Evolutionary conservation across 2,113 vertebrate genomes (phyloP).

Genomic region (Enhydra lutris): DNA sequence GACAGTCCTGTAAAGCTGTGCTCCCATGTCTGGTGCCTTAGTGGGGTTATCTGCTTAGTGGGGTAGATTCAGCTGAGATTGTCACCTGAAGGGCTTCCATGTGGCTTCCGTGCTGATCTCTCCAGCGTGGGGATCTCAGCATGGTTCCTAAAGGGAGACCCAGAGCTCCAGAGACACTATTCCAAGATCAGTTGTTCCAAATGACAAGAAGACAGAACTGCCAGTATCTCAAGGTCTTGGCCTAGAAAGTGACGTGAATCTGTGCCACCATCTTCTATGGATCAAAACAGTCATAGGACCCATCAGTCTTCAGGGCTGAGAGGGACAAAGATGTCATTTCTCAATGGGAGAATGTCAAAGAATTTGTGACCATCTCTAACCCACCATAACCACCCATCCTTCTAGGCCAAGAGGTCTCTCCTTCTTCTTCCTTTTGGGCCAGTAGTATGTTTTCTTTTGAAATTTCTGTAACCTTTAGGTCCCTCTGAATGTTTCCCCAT

Average conservation of each 20-base stretch:
- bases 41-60: neutral
- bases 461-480: neutral
- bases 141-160: neutral
- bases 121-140: neutral
- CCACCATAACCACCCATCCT: neutral
- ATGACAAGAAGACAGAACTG: neutral
- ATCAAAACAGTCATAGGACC: neutral
- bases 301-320: neutral
- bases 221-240: neutral
- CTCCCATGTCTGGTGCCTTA: neutral
- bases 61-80: neutral
- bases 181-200: neutral
- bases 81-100: neutral
- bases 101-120: neutral
- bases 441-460: neutral
- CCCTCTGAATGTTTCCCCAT: too few relatives aligned
- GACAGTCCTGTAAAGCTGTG: neutral
- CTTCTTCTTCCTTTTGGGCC: rapidly evolving
- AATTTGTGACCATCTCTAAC: neutral
- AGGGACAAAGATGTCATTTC: neutral
- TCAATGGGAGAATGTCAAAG: neutral
- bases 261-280: neutral
- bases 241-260: neutral
- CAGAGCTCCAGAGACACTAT: neutral
- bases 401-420: neutral